Conservation (phyloP, 1,140 invertebrate species). For the Pseudomyrmex sp. region DNA sequence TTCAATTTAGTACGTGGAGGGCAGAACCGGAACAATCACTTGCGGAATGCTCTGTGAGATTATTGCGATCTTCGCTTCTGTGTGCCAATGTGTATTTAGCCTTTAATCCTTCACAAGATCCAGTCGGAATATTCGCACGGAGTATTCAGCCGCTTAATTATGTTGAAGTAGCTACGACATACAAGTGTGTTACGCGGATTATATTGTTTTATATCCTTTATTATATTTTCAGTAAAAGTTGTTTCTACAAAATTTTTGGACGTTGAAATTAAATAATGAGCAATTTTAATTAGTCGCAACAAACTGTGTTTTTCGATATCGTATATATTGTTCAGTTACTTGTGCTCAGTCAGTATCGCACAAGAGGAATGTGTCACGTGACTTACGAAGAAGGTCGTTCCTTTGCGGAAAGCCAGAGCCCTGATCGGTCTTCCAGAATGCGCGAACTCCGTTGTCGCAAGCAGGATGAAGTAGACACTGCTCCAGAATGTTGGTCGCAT, state of each 20-base stretch:
- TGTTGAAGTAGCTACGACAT: not conserved
- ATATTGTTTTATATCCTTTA: not conserved
- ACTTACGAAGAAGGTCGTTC: conserved; percentile 83
- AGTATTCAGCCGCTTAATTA: conserved; percentile 22
- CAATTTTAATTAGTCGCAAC: no score
- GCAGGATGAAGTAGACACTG: conserved; percentile 60
- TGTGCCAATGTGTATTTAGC: not conserved
- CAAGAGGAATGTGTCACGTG: no score
- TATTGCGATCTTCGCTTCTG: conserved; percentile 37
- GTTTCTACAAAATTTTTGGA: not conserved
- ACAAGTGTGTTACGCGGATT: not conserved
- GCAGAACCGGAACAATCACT: conserved; percentile 32
- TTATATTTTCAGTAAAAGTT: not conserved
- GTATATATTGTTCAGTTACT: no score
- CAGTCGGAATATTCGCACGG: not conserved
- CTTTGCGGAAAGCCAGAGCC: conserved; percentile 79
- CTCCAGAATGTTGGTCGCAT: conserved; percentile 71
- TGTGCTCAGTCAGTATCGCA: no score
- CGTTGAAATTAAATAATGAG: no score
- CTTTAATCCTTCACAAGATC: conserved; percentile 12
- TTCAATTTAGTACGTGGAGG: conserved; percentile 42
- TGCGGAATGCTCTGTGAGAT: conserved; percentile 40
- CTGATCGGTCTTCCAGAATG: conserved; percentile 70
- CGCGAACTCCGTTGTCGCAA: conserved; percentile 22
- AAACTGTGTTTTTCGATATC: no score